Percentiles rank a stretch among this genome's conserved stretches.
Evolutionary conservation across 1,140 invertebrate genomes (phyloP).

Genomic region (Holotrichia oblita): DNA sequence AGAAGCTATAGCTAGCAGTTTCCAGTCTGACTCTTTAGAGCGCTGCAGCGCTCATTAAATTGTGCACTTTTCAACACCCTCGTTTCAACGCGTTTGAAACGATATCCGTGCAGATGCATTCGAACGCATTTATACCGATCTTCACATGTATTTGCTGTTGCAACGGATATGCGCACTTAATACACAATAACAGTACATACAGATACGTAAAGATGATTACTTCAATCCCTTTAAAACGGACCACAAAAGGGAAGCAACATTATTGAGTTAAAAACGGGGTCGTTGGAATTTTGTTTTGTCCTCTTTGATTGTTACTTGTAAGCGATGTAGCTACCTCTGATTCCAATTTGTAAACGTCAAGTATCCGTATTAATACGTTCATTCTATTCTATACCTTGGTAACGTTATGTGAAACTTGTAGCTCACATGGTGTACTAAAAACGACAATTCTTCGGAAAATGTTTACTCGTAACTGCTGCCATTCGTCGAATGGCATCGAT

Average conservation of each 20-base stretch:
- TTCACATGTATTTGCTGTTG: not conserved
- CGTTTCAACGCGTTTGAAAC: slow-evolving; percentile 18
- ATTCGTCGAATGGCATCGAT: slow-evolving; percentile 5
- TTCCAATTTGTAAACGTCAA: no score
- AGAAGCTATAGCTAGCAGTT: not conserved
- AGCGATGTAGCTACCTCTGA: no score
- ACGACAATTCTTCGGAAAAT: no score
- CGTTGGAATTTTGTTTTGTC: no score
- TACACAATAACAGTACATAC: not conserved
- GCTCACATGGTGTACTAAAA: not conserved
- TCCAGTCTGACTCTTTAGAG: slow-evolving; percentile 1
- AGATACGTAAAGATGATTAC: not conserved
- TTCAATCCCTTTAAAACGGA: slow-evolving; percentile 1
- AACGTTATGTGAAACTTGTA: not conserved
- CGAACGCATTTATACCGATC: not conserved
- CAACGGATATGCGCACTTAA: not conserved
- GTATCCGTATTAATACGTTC: no score
- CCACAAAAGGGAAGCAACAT: not conserved
- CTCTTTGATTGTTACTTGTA: no score
- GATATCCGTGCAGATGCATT: not conserved
- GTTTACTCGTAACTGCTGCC: not conserved
- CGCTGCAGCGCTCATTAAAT: slow-evolving; percentile 9
- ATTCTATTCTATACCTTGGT: not conserved
- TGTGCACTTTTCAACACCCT: slow-evolving; percentile 30
- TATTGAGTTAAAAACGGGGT: not conserved